A percentile compares a stretch with the other conserved stretches of the same genome.
Evolutionary conservation across 2,113 vertebrate species (phyloP).

Genomic region (Trinectes maculatus): DNA sequence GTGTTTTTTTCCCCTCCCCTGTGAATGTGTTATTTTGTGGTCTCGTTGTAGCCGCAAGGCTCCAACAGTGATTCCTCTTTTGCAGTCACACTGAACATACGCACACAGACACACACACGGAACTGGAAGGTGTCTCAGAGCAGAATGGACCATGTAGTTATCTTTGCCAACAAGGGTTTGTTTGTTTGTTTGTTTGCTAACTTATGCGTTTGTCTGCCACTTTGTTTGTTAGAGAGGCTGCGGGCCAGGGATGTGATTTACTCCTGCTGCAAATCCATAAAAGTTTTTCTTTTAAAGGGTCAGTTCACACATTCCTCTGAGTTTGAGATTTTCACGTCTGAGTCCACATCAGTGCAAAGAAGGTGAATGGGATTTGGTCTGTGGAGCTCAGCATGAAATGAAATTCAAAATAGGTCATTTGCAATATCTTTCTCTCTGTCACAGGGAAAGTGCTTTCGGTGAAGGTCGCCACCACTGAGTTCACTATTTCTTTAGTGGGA

Average conservation of each 20-base stretch:
- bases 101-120: neutral
- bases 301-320: neutral
- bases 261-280: neutral
- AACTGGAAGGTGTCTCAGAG: neutral
- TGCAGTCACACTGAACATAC: neutral
- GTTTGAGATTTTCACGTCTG: neutral
- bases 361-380: too few relatives aligned
- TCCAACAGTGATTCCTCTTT: neutral
- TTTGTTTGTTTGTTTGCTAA: conserved; percentile 10
- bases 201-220: neutral
- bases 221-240: neutral
- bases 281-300: neutral
- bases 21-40: conserved; percentile 45
- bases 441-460: too few relatives aligned
- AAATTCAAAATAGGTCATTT: too few relatives aligned
- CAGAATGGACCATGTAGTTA: neutral
- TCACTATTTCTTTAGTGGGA: too few relatives aligned
- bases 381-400: too few relatives aligned
- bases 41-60: conserved; percentile 29
- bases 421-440: too few relatives aligned
- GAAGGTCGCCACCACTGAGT: too few relatives aligned
- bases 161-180: neutral
- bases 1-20: neutral
- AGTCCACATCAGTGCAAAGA: neutral
- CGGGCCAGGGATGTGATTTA: neutral